phyloP scores from a whole-genome alignment of 92 coral and sea anemone species.

The Galaxea fascicularis region DNA sequence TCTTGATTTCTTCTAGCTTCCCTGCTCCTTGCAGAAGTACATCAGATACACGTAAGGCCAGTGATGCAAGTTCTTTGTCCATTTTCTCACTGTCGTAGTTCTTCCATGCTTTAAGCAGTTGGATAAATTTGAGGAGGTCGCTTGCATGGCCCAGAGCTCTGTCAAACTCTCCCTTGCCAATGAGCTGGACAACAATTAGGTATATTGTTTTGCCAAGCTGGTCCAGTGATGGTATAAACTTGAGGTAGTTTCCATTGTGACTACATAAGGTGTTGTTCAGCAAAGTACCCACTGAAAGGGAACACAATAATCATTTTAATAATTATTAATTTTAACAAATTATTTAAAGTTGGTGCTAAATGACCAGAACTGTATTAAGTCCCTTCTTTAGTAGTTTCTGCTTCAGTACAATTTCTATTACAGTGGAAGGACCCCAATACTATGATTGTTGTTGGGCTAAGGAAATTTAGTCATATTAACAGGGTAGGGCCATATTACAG shows the following conservation, averaged over 20 bases:
- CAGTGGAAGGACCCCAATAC: too few relatives aligned
- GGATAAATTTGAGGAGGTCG: constrained; percentile 67
- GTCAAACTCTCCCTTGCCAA: constrained; percentile 57
- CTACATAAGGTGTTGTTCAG: constrained; percentile 60
- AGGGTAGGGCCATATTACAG: too few relatives aligned
- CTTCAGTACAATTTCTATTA: too few relatives aligned
- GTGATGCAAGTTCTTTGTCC: constrained; percentile 57
- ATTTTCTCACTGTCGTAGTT: constrained; percentile 50
- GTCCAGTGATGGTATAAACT: constrained; percentile 68
- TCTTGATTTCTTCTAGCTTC: constrained; percentile 56
- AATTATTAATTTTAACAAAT: too few relatives aligned
- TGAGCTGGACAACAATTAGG: constrained; percentile 67
- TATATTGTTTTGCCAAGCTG: constrained; percentile 75
- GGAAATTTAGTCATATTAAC: too few relatives aligned
- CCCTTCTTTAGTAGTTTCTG: too few relatives aligned
- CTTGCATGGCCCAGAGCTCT: constrained; percentile 68
- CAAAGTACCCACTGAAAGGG: constrained; percentile 51
- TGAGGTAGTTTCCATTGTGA: constrained; percentile 69
- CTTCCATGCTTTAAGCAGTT: constrained; percentile 55
- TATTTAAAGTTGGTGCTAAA: too few relatives aligned
- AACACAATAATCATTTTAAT: neutral
- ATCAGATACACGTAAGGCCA: constrained; percentile 65
- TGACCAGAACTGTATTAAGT: too few relatives aligned
- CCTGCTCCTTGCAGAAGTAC: constrained; percentile 76
- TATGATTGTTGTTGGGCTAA: too few relatives aligned